phyloP scores from a whole-genome alignment of 2,888 invertebrate genomes.

The Tinea semifulvella region DNA sequence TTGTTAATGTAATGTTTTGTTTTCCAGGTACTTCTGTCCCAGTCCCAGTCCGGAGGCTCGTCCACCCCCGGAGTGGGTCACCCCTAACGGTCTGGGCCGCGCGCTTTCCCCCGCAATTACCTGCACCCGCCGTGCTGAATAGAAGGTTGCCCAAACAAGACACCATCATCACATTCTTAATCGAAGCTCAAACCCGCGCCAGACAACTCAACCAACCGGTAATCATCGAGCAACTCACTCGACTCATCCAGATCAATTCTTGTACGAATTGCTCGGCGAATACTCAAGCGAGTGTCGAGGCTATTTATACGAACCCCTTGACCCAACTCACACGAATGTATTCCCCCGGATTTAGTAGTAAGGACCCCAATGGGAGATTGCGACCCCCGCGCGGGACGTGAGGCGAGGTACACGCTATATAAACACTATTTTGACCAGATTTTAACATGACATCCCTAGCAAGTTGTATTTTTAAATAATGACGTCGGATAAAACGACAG shows the following conservation, averaged over 20 bases:
- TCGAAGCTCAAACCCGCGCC: no score
- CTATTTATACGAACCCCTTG: not conserved
- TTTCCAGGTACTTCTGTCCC: conserved; percentile 28
- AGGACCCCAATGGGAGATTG: not conserved
- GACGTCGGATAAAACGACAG: no score
- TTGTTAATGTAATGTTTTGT: no score
- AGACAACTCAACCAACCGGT: no score
- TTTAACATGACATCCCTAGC: no score
- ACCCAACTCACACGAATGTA: not conserved
- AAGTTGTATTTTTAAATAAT: no score
- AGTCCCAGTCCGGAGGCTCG: conserved; percentile 34
- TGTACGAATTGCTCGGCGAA: not conserved
- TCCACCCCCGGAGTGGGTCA: conserved; percentile 37
- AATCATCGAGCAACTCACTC: no score
- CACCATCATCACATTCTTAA: no score
- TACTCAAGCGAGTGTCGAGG: not conserved
- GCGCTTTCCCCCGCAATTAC: conserved; percentile 12
- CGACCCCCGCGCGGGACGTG: conserved; percentile 6
- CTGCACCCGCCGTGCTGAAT: no score
- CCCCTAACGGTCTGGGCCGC: conserved; percentile 29
- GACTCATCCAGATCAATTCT: no score
- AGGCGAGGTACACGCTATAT: not conserved
- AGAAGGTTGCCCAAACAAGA: no score
- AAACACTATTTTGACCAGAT: no score
- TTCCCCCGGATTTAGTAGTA: not conserved